A percentile compares a stretch with the other conserved stretches of the same genome.
phyloP scores from a whole-genome alignment of 2,888 invertebrate species.

The Dolomedes plantarius region DNA sequence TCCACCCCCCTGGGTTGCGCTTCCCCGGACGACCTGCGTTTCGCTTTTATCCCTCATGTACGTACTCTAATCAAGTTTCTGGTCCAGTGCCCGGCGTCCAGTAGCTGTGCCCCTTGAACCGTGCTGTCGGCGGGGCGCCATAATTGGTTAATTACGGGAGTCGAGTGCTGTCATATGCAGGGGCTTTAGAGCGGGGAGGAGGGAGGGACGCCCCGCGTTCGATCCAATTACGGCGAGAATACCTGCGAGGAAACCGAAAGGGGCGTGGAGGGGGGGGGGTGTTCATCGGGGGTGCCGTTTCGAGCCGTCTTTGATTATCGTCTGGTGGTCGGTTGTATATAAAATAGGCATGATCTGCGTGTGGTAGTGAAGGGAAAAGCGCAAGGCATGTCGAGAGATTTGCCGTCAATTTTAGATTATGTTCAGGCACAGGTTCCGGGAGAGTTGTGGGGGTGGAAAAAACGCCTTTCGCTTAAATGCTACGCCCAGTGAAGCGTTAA shows the following conservation, averaged over 20 bases:
- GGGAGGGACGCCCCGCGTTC: conserved; percentile 14
- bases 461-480: not conserved
- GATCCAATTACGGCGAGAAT: conserved; percentile 65
- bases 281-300: conserved; percentile 17
- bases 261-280: not conserved
- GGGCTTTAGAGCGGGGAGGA: conserved; percentile 15
- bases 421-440: not conserved
- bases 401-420: not conserved
- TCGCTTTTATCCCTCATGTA: conserved; percentile 28
- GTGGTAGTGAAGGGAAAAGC: not conserved
- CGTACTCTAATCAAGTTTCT: conserved; percentile 70
- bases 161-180: conserved; percentile 72
- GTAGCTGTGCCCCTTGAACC: conserved; percentile 56
- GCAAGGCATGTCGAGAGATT: not conserved
- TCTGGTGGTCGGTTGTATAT: conserved; percentile 7
- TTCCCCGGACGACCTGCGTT: not conserved
- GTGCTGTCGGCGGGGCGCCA: conserved; percentile 52
- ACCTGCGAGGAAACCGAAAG: conserved; percentile 41
- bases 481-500: not conserved
- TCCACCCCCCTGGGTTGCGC: not conserved
- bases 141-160: conserved; percentile 72
- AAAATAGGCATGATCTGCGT: not conserved
- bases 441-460: not conserved
- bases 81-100: conserved; percentile 44
- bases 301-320: conserved; percentile 5